Conservation (phyloP, 2,797 vertebrate species). For the Epinephelus awoara region DNA sequence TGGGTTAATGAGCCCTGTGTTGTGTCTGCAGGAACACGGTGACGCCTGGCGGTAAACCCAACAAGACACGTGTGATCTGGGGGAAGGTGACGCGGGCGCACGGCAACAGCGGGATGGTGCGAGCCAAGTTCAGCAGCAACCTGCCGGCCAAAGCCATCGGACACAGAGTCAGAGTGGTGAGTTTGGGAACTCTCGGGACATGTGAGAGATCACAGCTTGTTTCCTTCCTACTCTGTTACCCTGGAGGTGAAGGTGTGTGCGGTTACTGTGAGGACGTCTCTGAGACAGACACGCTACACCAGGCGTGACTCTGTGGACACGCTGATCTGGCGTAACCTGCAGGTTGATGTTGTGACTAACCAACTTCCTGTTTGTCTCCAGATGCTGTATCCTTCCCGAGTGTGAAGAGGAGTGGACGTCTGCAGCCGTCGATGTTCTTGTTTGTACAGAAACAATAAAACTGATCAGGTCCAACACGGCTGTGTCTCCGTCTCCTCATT, state of each 20-base stretch:
- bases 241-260: too few relatives aligned
- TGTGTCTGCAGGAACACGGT: slow-evolving; percentile 89
- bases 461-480: slow-evolving; percentile 28
- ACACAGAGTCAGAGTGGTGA: slow-evolving; percentile 96
- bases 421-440: slow-evolving; percentile 48
- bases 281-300: too few relatives aligned
- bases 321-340: too few relatives aligned
- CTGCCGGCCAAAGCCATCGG: slow-evolving; percentile 97
- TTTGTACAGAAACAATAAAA: slow-evolving; percentile 88
- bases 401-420: slow-evolving; percentile 72
- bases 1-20: not conserved
- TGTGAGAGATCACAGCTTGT: too few relatives aligned
- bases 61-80: slow-evolving; percentile 98
- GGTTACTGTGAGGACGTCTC: too few relatives aligned
- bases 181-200: slow-evolving; percentile 3
- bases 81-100: slow-evolving; percentile 96
- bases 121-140: slow-evolving; percentile 97
- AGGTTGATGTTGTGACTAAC: too few relatives aligned
- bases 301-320: too few relatives aligned
- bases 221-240: too few relatives aligned
- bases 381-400: slow-evolving; percentile 90
- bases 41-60: slow-evolving; percentile 96
- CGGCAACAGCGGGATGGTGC: slow-evolving; percentile 98
- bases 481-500: not conserved
- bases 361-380: slow-evolving; percentile 67